phyloP scores from a whole-genome alignment of 2,888 invertebrate genomes.

The Cephus pulcher region DNA sequence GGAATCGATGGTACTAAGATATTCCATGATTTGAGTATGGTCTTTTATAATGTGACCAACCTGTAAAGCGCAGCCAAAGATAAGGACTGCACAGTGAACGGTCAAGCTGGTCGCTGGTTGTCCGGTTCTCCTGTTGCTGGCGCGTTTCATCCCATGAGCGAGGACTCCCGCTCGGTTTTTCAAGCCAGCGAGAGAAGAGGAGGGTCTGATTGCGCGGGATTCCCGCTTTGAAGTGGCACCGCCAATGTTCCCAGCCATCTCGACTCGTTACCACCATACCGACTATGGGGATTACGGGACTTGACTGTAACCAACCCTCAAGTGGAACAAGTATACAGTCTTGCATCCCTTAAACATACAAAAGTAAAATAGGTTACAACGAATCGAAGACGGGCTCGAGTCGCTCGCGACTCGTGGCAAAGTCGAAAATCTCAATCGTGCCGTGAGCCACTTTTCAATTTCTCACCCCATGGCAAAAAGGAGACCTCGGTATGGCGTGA shows the following conservation, averaged over 20 bases:
- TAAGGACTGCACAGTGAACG: neutral
- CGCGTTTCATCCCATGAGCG: constrained; percentile 1
- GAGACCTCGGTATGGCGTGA: constrained; percentile 24
- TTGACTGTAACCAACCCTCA: neutral
- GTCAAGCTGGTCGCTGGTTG: neutral
- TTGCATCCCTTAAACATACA: neutral
- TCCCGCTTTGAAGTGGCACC: constrained; percentile 64
- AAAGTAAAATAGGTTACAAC: neutral
- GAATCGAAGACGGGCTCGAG: neutral
- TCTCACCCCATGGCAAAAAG: constrained; percentile 35
- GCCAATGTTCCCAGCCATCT: constrained; percentile 59
- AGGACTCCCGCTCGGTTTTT: constrained; percentile 51
- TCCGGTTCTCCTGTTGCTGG: constrained; percentile 3
- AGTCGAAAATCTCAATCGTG: constrained; percentile 43
- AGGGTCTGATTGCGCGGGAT: constrained; percentile 62
- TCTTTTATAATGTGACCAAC: neutral
- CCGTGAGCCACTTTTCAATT: constrained; percentile 44
- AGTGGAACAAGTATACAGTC: neutral
- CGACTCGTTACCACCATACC: constrained; percentile 58
- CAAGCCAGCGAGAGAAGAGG: constrained; percentile 45
- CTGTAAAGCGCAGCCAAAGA: neutral
- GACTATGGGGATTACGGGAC: neutral
- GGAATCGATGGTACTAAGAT: neutral
- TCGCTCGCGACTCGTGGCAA: constrained; percentile 4
- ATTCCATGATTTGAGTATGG: neutral